phyloP scores from a whole-genome alignment of 2,888 invertebrate genomes.

The Polyommatus icarus region DNA sequence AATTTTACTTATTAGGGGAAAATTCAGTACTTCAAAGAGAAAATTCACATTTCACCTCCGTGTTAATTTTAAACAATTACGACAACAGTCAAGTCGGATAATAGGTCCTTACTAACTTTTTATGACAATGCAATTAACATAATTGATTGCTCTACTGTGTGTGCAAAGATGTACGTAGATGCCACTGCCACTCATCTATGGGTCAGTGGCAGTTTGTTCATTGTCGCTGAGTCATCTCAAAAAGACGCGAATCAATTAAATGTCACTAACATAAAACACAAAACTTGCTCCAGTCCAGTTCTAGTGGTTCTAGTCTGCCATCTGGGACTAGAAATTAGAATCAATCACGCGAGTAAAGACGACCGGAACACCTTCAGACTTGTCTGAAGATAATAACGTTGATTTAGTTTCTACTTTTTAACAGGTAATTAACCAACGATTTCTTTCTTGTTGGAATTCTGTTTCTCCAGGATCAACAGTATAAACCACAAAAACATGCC shows the following conservation, averaged over 20 bases:
- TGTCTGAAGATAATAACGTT: neutral
- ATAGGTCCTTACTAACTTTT: too few relatives aligned
- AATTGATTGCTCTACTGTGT: too few relatives aligned
- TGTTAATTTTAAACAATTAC: too few relatives aligned
- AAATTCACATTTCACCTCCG: neutral
- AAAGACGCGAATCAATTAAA: slow-evolving; percentile 13
- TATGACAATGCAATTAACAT: too few relatives aligned
- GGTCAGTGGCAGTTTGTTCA: neutral
- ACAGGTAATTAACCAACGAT: neutral
- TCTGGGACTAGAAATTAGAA: neutral
- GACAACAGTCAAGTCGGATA: too few relatives aligned
- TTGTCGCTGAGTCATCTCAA: slow-evolving; percentile 12
- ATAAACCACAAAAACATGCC: too few relatives aligned
- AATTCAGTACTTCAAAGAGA: neutral
- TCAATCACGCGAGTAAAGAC: neutral
- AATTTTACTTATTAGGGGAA: neutral
- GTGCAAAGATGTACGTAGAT: too few relatives aligned
- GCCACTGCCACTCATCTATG: neutral
- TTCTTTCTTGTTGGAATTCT: neutral
- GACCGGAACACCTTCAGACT: neutral
- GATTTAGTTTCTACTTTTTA: neutral
- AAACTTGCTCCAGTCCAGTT: slow-evolving; percentile 16
- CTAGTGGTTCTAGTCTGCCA: neutral
- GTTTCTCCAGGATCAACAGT: neutral
- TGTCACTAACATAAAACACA: slow-evolving; percentile 18